These are phyloP conservation scores for Phylloscopus trochiloides DNA, from an alignment of 2,113 vertebrate genomes.

Conservation along the genomic window DNA sequence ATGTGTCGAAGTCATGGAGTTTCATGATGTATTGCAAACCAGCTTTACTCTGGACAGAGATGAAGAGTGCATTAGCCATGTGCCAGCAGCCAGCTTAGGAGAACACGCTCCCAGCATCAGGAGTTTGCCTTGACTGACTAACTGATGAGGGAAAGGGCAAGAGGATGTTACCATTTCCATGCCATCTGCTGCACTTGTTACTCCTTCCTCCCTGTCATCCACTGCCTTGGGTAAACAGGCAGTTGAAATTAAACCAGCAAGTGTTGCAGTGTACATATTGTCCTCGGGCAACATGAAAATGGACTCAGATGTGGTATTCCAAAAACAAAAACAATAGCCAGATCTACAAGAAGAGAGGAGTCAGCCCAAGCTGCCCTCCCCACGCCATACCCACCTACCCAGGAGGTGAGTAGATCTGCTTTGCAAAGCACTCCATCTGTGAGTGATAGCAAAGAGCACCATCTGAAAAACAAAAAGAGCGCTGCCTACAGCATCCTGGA, in stretches of 20 bases:
- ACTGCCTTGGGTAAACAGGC: not conserved
- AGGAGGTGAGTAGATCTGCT: constrained; percentile 47
- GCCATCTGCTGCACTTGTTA: not conserved
- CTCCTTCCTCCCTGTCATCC: not conserved
- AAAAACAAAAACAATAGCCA: not conserved
- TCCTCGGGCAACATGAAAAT: not conserved
- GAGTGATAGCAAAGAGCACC: constrained; percentile 45
- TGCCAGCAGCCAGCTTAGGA: not conserved
- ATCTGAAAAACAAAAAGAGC: constrained; percentile 47
- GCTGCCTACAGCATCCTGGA: constrained; percentile 7
- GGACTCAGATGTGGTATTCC: not conserved
- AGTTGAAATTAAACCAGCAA: not conserved
- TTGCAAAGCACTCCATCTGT: constrained; percentile 52
- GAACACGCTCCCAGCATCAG: not conserved
- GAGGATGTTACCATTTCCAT: not conserved
- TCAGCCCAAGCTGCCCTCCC: constrained; percentile 30
- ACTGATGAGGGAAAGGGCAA: not conserved
- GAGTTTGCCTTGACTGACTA: not conserved
- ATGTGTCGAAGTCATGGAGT: not conserved
- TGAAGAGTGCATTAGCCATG: not conserved
- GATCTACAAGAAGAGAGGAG: not conserved
- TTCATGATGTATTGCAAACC: not conserved
- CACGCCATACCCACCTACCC: constrained; percentile 3
- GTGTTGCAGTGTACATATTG: not conserved
- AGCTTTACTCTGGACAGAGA: not conserved